Evolutionary conservation across 2,113 vertebrate genomes (phyloP).

Genomic region (Trogon surrucura): DNA sequence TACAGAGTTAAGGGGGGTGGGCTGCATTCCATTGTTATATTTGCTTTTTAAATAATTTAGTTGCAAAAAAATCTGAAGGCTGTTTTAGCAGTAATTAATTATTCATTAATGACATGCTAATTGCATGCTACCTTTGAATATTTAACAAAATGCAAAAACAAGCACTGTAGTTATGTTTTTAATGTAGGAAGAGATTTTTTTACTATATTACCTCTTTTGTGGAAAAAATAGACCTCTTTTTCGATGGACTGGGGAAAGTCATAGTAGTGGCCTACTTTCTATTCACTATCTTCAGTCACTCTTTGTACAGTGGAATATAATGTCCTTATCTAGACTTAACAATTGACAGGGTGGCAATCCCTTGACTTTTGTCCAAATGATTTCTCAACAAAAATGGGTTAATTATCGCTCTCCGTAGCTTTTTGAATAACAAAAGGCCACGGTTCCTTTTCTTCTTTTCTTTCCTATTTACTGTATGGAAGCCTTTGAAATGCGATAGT

Average conservation of each 20-base stretch:
- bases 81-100: conserved; percentile 98
- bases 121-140: conserved; percentile 94
- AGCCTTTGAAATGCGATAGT: conserved; percentile 86
- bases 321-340: conserved; percentile 84
- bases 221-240: conserved; percentile 64
- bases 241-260: conserved; percentile 71
- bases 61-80: conserved; percentile 92
- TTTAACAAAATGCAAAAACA: conserved; percentile 96
- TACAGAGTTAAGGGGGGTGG: neutral
- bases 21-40: conserved; percentile 80
- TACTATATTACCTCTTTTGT: conserved; percentile 59
- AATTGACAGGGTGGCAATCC: conserved; percentile 86
- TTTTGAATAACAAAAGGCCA: conserved; percentile 92
- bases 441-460: conserved; percentile 91
- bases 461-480: conserved; percentile 85
- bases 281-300: conserved; percentile 77
- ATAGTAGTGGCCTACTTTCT: conserved; percentile 82
- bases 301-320: conserved; percentile 81
- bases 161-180: conserved; percentile 86
- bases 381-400: conserved; percentile 91
- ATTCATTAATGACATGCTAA: conserved; percentile 99
- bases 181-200: conserved; percentile 74
- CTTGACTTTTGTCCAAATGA: conserved; percentile 85
- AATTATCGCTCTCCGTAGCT: conserved; percentile 92
- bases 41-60: conserved; percentile 98